These are phyloP conservation scores for Acrocephalus arundinaceus DNA, from an alignment of 2,113 vertebrate species.

Conservation along the genomic window DNA sequence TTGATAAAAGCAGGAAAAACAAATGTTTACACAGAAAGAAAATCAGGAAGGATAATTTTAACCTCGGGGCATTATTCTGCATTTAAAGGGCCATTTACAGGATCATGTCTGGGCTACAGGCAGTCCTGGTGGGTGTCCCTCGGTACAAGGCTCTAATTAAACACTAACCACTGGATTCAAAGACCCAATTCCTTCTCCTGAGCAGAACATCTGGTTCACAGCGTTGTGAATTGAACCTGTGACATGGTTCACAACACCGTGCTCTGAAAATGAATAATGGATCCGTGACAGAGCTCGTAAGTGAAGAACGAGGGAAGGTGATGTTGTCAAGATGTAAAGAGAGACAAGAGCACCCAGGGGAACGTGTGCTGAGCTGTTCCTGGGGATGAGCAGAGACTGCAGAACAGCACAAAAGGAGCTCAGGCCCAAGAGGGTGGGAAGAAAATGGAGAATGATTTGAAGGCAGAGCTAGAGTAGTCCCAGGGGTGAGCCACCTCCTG, in stretches of 20 bases:
- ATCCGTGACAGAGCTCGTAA: background rate
- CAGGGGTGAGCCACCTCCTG: background rate
- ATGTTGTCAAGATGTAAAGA: background rate
- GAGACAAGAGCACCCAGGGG: conserved; percentile 13
- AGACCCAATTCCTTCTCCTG: background rate
- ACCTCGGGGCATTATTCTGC: background rate
- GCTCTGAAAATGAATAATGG: background rate
- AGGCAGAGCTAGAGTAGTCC: background rate
- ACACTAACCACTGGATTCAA: background rate
- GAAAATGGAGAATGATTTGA: background rate
- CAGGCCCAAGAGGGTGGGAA: background rate
- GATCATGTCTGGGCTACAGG: background rate
- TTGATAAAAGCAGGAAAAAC: background rate
- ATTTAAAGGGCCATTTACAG: background rate
- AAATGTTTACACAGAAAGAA: background rate
- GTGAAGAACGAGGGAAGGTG: background rate
- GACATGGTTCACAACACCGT: background rate
- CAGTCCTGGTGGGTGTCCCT: background rate
- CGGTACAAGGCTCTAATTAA: background rate
- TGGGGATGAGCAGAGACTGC: background rate
- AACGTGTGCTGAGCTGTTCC: background rate
- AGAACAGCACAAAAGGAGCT: background rate
- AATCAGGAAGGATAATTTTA: background rate
- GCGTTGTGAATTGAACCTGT: background rate
- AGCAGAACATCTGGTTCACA: background rate